A percentile compares a stretch with the other conserved stretches of the same genome.
Evolutionary conservation across 2,888 invertebrate genomes (phyloP).

Genomic region (Agrotis segetum): DNA sequence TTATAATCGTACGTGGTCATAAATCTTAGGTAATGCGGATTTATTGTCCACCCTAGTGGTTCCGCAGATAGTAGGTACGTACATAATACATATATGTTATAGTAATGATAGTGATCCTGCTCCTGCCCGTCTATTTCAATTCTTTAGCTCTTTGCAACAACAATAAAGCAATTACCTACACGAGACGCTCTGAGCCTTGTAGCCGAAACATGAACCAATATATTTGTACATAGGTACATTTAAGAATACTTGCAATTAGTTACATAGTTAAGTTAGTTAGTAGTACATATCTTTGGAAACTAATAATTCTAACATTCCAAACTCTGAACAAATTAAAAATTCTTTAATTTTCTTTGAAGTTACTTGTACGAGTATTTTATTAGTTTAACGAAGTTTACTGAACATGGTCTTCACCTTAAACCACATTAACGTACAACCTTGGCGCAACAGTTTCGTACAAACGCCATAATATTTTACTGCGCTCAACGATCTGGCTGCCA

Average conservation of each 20-base stretch:
- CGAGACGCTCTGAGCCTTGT: constrained; percentile 29
- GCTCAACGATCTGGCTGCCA: constrained; percentile 37
- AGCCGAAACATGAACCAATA: constrained; percentile 31
- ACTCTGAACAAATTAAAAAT: not conserved
- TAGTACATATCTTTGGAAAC: not conserved
- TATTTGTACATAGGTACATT: constrained; percentile 6
- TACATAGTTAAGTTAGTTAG: not conserved
- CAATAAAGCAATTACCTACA: constrained; percentile 42
- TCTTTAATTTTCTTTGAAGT: not conserved
- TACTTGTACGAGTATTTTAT: not conserved
- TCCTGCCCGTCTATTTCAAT: constrained; percentile 53
- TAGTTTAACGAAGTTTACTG: not conserved
- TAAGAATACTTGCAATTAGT: constrained; percentile 11
- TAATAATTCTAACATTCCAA: constrained; percentile 1
- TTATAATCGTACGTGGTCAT: constrained; percentile 30
- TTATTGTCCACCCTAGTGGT: constrained; percentile 45
- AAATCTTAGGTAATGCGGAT: constrained; percentile 56
- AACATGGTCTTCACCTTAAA: constrained; percentile 38
- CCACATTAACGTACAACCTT: constrained; percentile 35
- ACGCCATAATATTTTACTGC: constrained; percentile 50
- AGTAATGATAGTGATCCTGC: constrained; percentile 52
- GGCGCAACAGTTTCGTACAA: constrained; percentile 37
- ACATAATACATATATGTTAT: constrained; percentile 24
- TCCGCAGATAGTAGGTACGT: constrained; percentile 6
- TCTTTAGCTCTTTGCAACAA: constrained; percentile 49